These are phyloP conservation scores for Atta cephalotes DNA, from an alignment of 1,140 invertebrate genomes.

Conservation along the genomic window DNA sequence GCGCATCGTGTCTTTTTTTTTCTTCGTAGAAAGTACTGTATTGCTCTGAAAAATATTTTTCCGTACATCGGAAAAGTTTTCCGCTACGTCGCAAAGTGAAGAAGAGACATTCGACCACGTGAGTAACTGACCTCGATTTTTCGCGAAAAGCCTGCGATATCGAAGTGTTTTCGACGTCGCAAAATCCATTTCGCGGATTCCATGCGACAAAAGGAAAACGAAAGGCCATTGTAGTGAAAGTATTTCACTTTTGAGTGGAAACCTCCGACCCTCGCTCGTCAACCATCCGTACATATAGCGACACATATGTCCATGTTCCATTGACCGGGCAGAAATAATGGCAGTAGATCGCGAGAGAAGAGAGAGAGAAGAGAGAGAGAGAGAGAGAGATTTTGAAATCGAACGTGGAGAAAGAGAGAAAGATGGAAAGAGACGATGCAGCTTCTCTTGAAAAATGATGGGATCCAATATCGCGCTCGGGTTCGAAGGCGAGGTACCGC, in stretches of 20 bases:
- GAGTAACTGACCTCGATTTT: slow-evolving; percentile 28
- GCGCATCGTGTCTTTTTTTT: slow-evolving; percentile 8
- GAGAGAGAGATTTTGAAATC: slow-evolving; percentile 42
- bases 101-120: background rate
- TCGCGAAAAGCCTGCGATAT: background rate
- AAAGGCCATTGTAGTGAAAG: slow-evolving; percentile 59
- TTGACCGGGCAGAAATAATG: slow-evolving; percentile 71
- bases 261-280: slow-evolving; percentile 40
- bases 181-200: slow-evolving; percentile 56
- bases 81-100: slow-evolving; percentile 12
- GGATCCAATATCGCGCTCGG: slow-evolving; percentile 72
- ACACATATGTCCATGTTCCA: slow-evolving; percentile 67
- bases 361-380: background rate
- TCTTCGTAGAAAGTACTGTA: background rate
- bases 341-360: background rate
- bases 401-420: slow-evolving; percentile 1
- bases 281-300: slow-evolving; percentile 43
- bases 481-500: slow-evolving; percentile 61
- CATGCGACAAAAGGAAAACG: slow-evolving; percentile 45
- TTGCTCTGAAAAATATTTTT: slow-evolving; percentile 25
- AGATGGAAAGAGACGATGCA: slow-evolving; percentile 8
- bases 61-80: slow-evolving; percentile 37
- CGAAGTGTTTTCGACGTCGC: slow-evolving; percentile 18
- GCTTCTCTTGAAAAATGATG: slow-evolving; percentile 72
- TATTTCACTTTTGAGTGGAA: slow-evolving; percentile 59